Evolutionary conservation across 2,888 invertebrate genomes (phyloP), one percentile per base, ranked within the genome.

Genomic region (Osedax fenrisi): DNA sequence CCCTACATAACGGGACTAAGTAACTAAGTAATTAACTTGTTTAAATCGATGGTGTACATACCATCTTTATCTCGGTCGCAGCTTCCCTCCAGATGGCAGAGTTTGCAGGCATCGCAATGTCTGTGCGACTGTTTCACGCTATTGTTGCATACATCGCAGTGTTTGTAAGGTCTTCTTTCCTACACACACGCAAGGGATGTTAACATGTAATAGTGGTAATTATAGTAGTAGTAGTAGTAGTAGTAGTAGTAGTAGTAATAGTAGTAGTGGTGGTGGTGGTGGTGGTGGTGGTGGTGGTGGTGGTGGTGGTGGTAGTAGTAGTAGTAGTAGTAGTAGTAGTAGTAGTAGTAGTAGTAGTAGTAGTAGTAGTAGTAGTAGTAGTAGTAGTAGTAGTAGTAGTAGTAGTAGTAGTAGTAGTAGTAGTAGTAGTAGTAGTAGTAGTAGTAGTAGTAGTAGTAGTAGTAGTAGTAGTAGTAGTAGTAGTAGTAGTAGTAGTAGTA

Each of bases 51-150:
- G n/a, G n/a, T n/a, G n/a, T n/a, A n/a, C n/a, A n/a, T n/a, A n/a
- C n/a, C n/a, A n/a, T n/a, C n/a, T 41, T 41, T 41, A 5, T 5
- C 5, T 5, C 10, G 5, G 41, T 5, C 10, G 17, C 41, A 41
- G 17, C 10, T 41, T 10, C 41, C 79, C 3, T 78, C 78, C 3
- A 80, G 84, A 22, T 85, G 85, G 80, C 94, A 94, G 76, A 89
- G 86, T 0, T 86, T 83, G 83, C 94, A 94, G 3, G 81, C 85
- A 0, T 85, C 81, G 80, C 94, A 94, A 83, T 94, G 94, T 27
- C 87, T 85, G 87, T 91, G 92, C 0, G 90, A 89, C 0, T 90
- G 89, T 84, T 94, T 94, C 0, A 94, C 92, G 84, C 94, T 94
- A 69, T 88, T 84, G 23, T 86, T 81, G 81, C 91, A 91, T 5